These are phyloP conservation scores for Sylvilagus bachmani DNA, from an alignment of 2,113 vertebrate genomes.

Conservation along the genomic window DNA sequence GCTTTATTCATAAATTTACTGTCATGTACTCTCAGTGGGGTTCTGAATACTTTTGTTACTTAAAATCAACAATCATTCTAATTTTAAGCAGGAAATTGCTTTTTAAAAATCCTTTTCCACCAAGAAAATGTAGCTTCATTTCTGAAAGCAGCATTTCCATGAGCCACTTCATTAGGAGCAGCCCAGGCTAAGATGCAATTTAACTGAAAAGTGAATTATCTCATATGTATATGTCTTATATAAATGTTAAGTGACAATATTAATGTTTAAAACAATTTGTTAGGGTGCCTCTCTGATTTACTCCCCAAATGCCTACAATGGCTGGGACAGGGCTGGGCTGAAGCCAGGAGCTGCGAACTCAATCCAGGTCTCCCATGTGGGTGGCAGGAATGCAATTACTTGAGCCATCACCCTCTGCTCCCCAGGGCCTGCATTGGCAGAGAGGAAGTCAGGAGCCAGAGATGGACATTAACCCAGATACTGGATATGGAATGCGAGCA, in stretches of 20 bases:
- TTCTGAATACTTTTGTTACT: slow-evolving; percentile 50
- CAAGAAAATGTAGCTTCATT: slow-evolving; percentile 51
- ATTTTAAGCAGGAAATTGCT: slow-evolving; percentile 54
- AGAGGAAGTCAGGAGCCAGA: too few species aligned
- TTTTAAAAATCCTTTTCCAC: slow-evolving; percentile 42
- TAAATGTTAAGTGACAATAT: slow-evolving; percentile 1
- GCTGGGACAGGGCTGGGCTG: too few species aligned
- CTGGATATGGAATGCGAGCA: too few species aligned
- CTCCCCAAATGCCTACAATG: too few species aligned
- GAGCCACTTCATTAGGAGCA: background rate
- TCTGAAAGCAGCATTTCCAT: slow-evolving; percentile 8
- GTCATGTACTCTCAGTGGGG: slow-evolving; percentile 19
- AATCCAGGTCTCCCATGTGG: too few species aligned
- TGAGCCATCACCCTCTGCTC: too few species aligned
- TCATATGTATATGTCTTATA: background rate
- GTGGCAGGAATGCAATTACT: too few species aligned
- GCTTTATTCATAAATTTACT: slow-evolving; percentile 57
- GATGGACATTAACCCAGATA: too few species aligned
- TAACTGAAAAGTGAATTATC: slow-evolving; percentile 32
- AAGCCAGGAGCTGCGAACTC: too few species aligned
- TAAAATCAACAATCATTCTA: slow-evolving; percentile 55
- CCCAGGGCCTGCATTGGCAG: too few species aligned
- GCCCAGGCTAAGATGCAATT: slow-evolving; percentile 43
- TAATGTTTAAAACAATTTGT: too few species aligned
- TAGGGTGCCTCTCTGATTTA: too few species aligned